A percentile compares a stretch with the other conserved stretches of the same genome.
Evolutionary conservation across 2,113 vertebrate species (phyloP).

Genomic region (Notothenia rossii): DNA sequence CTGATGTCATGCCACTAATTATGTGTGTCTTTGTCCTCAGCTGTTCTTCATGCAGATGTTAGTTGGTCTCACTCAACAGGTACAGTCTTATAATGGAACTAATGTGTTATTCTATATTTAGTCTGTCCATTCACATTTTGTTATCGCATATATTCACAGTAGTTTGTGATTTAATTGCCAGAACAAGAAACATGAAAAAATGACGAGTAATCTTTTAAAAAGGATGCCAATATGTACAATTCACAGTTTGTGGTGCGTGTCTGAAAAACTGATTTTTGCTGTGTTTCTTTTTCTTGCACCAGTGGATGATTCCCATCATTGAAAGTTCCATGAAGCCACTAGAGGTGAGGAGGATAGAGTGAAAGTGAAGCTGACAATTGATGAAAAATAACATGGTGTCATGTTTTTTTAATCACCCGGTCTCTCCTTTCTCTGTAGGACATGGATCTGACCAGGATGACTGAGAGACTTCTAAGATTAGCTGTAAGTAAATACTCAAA

Average conservation of each 20-base stretch:
- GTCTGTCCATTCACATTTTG: not conserved
- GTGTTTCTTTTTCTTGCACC: not conserved
- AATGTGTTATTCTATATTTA: not conserved
- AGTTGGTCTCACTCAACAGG: conserved; percentile 93
- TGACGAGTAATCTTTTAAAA: not conserved
- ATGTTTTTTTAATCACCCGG: not conserved
- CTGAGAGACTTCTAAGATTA: conserved; percentile 91
- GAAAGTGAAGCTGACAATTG: not conserved
- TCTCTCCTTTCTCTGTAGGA: conserved; percentile 79
- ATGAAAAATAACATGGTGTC: not conserved
- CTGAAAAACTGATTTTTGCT: not conserved
- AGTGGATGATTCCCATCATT: conserved; percentile 96
- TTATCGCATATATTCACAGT: too few species aligned
- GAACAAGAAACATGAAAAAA: not conserved
- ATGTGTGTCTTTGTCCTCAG: conserved; percentile 71
- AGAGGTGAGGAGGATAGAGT: conserved; percentile 80
- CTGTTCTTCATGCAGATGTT: conserved; percentile 91
- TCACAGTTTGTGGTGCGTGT: not conserved
- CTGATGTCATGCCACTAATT: not conserved
- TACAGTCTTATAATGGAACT: conserved; percentile 45
- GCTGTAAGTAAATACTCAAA: conserved; percentile 84
- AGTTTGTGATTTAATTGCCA: not conserved
- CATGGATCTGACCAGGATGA: conserved; percentile 93
- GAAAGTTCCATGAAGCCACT: conserved; percentile 95
- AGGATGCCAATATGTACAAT: not conserved